A percentile compares a stretch with the other conserved stretches of the same genome.
Conservation (phyloP, 2,797 vertebrate species). For the Leuciscus waleckii region DNA sequence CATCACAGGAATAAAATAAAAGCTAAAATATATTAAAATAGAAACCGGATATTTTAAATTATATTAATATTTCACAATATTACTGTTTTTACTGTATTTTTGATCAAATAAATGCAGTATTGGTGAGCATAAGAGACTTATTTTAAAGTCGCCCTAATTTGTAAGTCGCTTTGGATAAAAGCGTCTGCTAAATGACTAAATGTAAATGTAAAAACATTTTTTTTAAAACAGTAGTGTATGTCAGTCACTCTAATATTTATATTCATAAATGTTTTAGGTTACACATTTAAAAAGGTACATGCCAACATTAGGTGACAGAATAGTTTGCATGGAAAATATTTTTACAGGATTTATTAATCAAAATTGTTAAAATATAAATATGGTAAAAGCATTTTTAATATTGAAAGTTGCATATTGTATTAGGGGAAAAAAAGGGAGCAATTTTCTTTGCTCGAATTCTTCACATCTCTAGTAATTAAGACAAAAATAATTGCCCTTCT, state of each 20-base stretch:
- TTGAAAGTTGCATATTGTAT: not conserved
- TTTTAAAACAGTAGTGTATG: not conserved
- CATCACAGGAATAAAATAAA: too few species aligned
- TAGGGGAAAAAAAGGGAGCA: not conserved
- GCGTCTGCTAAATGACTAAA: too few species aligned
- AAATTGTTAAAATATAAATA: not conserved
- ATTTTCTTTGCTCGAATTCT: not conserved
- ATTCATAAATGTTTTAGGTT: not conserved
- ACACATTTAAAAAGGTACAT: not conserved
- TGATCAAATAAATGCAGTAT: not conserved
- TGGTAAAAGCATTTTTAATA: not conserved
- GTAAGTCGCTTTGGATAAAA: too few species aligned
- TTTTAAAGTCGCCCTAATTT: too few species aligned
- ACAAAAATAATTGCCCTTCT: not conserved
- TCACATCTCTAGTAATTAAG: not conserved
- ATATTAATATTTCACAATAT: not conserved
- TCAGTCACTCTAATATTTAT: not conserved
- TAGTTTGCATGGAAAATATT: not conserved
- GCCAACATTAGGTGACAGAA: not conserved
- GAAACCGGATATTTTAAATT: not conserved
- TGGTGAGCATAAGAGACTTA: not conserved
- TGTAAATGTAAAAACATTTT: not conserved
- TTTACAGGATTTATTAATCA: not conserved
- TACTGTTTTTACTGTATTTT: not conserved
- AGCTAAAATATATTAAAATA: not conserved